Percentiles rank a stretch among this genome's conserved stretches.
These are phyloP conservation scores for Sarcophaga bullata DNA, from an alignment of 1,140 invertebrate species.

Conservation along the genomic window DNA sequence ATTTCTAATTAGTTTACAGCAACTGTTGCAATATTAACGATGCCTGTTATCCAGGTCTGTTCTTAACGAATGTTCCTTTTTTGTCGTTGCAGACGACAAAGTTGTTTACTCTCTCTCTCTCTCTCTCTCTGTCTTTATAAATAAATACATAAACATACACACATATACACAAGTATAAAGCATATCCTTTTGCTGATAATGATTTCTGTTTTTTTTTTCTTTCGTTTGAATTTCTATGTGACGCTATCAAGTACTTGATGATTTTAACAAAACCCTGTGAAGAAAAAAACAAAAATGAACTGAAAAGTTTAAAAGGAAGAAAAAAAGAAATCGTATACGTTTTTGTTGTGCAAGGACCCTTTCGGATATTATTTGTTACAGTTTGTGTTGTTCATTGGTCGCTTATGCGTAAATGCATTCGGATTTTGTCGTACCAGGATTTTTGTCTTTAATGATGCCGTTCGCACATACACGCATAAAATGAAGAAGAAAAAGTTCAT, in stretches of 20 bases:
- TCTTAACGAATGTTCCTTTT: not conserved
- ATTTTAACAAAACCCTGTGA: too few relatives aligned
- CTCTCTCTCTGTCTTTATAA: not conserved
- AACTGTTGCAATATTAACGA: too few relatives aligned
- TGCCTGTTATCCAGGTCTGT: too few relatives aligned
- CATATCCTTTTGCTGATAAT: constrained; percentile 20
- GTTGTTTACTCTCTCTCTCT: not conserved
- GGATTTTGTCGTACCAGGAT: not conserved
- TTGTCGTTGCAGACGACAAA: not conserved
- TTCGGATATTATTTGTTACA: not conserved
- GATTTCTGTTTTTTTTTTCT: constrained; percentile 2
- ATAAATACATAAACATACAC: not conserved
- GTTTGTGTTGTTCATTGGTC: not conserved
- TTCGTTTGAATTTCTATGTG: constrained; percentile 15
- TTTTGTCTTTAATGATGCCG: constrained; percentile 14
- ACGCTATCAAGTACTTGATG: constrained; percentile 7
- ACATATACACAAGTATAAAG: not conserved
- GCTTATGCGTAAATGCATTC: constrained; percentile 2
- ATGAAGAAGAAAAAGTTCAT: too few relatives aligned
- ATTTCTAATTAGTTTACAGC: too few relatives aligned
- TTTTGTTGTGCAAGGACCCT: not conserved
- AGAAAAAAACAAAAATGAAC: too few relatives aligned
- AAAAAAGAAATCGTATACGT: not conserved
- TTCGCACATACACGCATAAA: not conserved
- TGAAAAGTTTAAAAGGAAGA: too few relatives aligned